phyloP scores from a whole-genome alignment of 2,113 vertebrate genomes.

The Passerina amoena region DNA sequence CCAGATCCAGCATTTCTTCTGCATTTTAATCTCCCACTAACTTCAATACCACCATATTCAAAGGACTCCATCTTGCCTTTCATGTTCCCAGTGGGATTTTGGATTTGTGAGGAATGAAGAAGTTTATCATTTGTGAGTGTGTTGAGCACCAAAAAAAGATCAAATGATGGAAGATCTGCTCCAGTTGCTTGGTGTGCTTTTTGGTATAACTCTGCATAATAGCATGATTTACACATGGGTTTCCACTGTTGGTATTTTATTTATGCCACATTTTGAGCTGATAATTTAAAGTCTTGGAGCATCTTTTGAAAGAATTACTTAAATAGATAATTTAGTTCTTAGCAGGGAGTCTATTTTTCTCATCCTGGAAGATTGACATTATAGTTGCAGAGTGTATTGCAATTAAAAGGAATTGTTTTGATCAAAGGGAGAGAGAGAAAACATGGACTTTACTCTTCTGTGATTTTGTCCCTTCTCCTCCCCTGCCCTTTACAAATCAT shows the following conservation, averaged over 20 bases:
- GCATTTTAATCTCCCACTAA: conserved; percentile 34
- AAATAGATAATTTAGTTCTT: not conserved
- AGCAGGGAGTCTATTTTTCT: not conserved
- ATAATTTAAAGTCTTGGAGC: not conserved
- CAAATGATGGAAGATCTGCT: not conserved
- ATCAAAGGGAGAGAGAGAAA: not conserved
- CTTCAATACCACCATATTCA: conserved; percentile 3
- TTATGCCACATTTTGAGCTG: not conserved
- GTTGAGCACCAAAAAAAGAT: not conserved
- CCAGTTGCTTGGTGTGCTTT: not conserved
- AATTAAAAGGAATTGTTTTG: not conserved
- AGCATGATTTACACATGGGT: not conserved
- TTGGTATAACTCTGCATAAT: not conserved
- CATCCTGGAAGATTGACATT: not conserved
- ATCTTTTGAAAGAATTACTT: not conserved
- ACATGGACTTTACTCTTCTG: not conserved
- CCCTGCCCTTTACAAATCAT: not conserved
- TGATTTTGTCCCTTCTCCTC: not conserved
- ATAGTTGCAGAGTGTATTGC: not conserved
- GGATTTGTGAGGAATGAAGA: conserved; percentile 22
- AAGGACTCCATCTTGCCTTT: conserved; percentile 17
- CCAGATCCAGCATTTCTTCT: conserved; percentile 6
- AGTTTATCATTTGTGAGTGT: not conserved
- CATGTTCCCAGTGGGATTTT: not conserved
- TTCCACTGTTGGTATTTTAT: not conserved